phyloP scores from a whole-genome alignment of 2,113 vertebrate species.

The Tursiops truncatus region DNA sequence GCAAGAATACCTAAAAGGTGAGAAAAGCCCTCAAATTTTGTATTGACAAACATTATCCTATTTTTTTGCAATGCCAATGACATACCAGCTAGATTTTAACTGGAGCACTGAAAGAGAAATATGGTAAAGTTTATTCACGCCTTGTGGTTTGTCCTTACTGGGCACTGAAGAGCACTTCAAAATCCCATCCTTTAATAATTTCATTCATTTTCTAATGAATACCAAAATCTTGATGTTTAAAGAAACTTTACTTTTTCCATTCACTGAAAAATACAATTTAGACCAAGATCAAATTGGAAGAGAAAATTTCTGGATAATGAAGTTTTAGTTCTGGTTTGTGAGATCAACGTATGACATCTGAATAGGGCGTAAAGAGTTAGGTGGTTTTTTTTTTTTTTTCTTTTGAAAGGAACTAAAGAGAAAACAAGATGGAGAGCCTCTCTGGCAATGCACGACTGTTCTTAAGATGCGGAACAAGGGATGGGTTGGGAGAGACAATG shows the following conservation, averaged over 20 bases:
- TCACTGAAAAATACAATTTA: background rate
- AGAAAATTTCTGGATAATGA: background rate
- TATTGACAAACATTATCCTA: background rate
- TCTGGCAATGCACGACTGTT: background rate
- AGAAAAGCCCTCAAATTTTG: background rate
- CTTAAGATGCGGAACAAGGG: constrained; percentile 35
- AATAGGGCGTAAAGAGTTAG: background rate
- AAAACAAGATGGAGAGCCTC: background rate
- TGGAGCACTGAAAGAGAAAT: background rate
- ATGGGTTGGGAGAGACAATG: constrained; percentile 28
- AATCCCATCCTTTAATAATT: background rate
- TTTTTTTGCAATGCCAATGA: background rate
- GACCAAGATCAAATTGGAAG: background rate
- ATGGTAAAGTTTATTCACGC: background rate
- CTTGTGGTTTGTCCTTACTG: background rate
- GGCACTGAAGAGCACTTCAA: background rate
- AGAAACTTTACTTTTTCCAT: background rate
- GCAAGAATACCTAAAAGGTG: background rate
- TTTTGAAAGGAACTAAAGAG: background rate
- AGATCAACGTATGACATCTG: background rate
- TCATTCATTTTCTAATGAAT: background rate
- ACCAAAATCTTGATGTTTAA: background rate
- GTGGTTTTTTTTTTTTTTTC: too few relatives aligned
- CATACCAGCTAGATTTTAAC: background rate
- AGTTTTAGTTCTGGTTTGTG: background rate